phyloP scores from a whole-genome alignment of 1,140 invertebrate species.

The Sminthurides bifidus region DNA sequence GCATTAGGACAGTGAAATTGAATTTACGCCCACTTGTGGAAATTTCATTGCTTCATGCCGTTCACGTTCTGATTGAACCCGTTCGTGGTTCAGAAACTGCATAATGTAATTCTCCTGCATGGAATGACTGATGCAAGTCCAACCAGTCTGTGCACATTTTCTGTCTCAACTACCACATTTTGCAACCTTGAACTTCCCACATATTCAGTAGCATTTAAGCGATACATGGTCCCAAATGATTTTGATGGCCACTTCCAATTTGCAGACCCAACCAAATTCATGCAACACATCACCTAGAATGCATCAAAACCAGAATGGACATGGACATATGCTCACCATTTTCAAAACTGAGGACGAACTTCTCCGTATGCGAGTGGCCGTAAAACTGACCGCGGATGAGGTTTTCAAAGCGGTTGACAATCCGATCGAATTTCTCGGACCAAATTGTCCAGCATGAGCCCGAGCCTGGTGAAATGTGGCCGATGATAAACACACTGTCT shows the following conservation, averaged over 20 bases:
- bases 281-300: background rate
- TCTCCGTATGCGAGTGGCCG: constrained; percentile 20
- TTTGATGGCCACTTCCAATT: background rate
- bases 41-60: too few relatives aligned
- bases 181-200: background rate
- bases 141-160: too few relatives aligned
- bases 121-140: too few relatives aligned
- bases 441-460: constrained; percentile 43
- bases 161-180: too few relatives aligned
- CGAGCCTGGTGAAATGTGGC: constrained; percentile 52
- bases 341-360: constrained; percentile 19
- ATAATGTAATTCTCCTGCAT: too few relatives aligned
- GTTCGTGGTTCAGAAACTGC: too few relatives aligned
- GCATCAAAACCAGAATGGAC: background rate
- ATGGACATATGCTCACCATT: constrained; percentile 1
- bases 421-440: constrained; percentile 36
- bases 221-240: background rate
- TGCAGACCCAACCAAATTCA: background rate
- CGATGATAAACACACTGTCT: constrained; percentile 51
- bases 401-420: constrained; percentile 34
- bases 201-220: background rate
- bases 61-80: too few relatives aligned
- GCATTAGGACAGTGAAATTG: too few relatives aligned
- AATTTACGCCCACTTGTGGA: too few relatives aligned
- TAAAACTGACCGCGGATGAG: constrained; percentile 21